Evolutionary conservation across 2,888 invertebrate species (phyloP), one percentile per base, ranked within the genome.

Genomic region (Stictocephala bisonia): DNA sequence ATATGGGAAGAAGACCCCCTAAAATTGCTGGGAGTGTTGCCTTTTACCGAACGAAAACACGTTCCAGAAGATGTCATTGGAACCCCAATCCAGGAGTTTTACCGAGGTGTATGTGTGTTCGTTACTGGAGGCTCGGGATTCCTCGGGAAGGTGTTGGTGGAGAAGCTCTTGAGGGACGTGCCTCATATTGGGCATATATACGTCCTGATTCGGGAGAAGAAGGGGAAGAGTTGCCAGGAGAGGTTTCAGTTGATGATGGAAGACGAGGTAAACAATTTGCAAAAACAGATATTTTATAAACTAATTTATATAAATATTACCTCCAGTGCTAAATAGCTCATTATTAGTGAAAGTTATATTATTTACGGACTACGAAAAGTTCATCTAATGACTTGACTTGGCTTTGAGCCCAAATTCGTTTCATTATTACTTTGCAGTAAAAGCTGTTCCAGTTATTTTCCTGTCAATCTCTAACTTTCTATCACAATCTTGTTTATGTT

Each of bases 91-190:
- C 71, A 71, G 73, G 86, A 87, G 18, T 93, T 92, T 83, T 94
- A 91, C 82, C 82, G 86, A 18, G 89, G 88, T 11, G 92, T 93
- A 83, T 91, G 89, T 83, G 87, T 98, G 48, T 95, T 98, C 81
- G 90, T 98, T 68, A 98, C 98, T 20, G 98, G 97, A 0, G 95
- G 92, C 26, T 95, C 94, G 1, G 97, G 97, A 3, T 97, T 97
- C 81, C 89, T 97, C n/a, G 97, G 97, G 0, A 87, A 96, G 76
- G 93, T 93, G 73, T 86, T 97, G 0, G 88, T 97, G 4, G 97
- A 97, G 83, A 97, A 97, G 84, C 86, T 97, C n/a, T 83, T 97
- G 9, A 87, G 96, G 77, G 87, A 88, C 40, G 89, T 93, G 77
- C 70, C 74, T 3, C 66, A 76, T 11, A 77, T 87, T 22, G 82